A percentile compares a stretch with the other conserved stretches of the same genome.
phyloP scores from a whole-genome alignment of 2,888 invertebrate genomes.

The Apotomis turbidana region DNA sequence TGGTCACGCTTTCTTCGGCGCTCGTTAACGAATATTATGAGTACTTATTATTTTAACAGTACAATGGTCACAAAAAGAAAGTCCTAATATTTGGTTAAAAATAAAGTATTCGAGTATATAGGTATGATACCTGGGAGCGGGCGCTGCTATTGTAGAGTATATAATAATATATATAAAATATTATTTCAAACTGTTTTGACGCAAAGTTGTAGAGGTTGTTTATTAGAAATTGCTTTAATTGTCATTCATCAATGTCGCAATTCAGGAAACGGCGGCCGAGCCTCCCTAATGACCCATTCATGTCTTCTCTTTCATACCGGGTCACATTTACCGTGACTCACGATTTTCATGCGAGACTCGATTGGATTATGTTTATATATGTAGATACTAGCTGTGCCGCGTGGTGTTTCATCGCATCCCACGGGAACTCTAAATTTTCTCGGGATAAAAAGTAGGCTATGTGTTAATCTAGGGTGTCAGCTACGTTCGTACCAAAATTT shows the following conservation, averaged over 20 bases:
- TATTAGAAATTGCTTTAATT: conserved; percentile 42
- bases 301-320: conserved; percentile 60
- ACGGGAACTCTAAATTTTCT: too few relatives aligned
- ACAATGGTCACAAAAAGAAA: conserved; percentile 15
- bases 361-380: conserved; percentile 48
- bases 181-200: neutral
- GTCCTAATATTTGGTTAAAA: neutral
- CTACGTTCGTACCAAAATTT: too few relatives aligned
- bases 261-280: conserved; percentile 60
- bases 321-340: conserved; percentile 60
- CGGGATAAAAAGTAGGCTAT: too few relatives aligned
- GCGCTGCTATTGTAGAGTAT: neutral
- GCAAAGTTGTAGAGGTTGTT: conserved; percentile 14
- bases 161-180: neutral
- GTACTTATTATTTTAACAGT: conserved; percentile 29
- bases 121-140: neutral
- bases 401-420: too few relatives aligned
- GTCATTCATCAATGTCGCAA: conserved; percentile 61
- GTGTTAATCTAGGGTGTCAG: too few relatives aligned
- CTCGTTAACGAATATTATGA: conserved; percentile 43
- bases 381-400: neutral
- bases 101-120: too few relatives aligned
- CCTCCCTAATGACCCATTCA: conserved; percentile 73
- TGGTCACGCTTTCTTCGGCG: conserved; percentile 67
- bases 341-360: conserved; percentile 51